Conservation (phyloP, 2,888 invertebrate genomes). For the Lasioglossum calceatum region DNA sequence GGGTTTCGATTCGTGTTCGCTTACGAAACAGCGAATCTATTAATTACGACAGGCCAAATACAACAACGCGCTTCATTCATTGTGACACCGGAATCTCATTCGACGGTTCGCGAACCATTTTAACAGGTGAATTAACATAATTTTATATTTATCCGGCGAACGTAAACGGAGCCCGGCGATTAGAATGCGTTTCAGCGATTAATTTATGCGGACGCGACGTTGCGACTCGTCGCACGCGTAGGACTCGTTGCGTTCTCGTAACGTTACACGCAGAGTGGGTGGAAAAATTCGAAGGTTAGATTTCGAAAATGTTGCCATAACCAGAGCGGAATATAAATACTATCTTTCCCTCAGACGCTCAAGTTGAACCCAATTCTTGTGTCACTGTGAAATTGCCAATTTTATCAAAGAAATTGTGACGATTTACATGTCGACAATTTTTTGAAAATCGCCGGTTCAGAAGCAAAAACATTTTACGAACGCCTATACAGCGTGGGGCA, state of each 20-base stretch:
- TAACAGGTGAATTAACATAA: constrained; percentile 26
- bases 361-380: not conserved
- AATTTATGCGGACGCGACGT: constrained; percentile 48
- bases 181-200: constrained; percentile 47
- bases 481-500: no score
- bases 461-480: no score
- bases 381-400: not conserved
- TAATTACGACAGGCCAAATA: constrained; percentile 1
- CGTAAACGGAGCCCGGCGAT: constrained; percentile 25
- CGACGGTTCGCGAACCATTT: not conserved
- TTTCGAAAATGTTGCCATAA: constrained; percentile 53
- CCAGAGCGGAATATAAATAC: not conserved
- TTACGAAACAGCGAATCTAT: not conserved
- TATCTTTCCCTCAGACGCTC: not conserved
- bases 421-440: not conserved
- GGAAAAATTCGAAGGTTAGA: constrained; percentile 58
- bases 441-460: no score
- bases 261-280: constrained; percentile 43
- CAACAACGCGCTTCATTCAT: not conserved
- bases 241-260: constrained; percentile 69
- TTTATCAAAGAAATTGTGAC: not conserved
- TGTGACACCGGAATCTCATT: constrained; percentile 26
- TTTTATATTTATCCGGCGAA: constrained; percentile 39
- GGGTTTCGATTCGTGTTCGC: not conserved
- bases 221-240: constrained; percentile 66